Percentiles rank a stretch among this genome's conserved stretches.
These are phyloP conservation scores for Andrena hattorfiana DNA, from an alignment of 2,888 invertebrate species.

Conservation along the genomic window DNA sequence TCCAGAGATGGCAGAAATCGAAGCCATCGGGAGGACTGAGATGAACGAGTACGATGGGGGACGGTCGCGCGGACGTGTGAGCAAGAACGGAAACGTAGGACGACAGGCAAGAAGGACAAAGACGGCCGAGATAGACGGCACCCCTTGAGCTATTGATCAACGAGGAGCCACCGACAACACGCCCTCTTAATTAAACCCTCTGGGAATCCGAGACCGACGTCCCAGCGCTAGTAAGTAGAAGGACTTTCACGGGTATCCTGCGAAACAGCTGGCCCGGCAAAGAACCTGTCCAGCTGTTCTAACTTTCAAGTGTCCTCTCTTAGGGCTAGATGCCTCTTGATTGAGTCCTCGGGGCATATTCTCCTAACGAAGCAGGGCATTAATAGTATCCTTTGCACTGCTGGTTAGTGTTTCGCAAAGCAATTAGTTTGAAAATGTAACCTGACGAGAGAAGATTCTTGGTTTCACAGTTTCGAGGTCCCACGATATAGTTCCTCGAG, in stretches of 20 bases:
- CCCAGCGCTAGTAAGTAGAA: conserved; percentile 31
- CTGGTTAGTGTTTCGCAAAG: no score
- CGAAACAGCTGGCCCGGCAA: conserved; percentile 36
- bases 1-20: conserved; percentile 67
- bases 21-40: conserved; percentile 51
- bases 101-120: conserved; percentile 46
- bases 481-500: no score
- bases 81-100: conserved; percentile 27
- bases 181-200: conserved; percentile 80
- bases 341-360: neutral
- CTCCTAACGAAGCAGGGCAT: no score
- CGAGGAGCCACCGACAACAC: conserved; percentile 74
- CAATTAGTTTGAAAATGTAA: no score
- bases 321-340: neutral
- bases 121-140: conserved; percentile 57
- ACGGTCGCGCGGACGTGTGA: conserved; percentile 19
- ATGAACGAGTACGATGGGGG: conserved; percentile 11
- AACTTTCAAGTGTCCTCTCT: conserved; percentile 53
- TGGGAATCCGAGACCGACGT: conserved; percentile 71
- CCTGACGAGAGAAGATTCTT: no score
- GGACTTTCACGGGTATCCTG: conserved; percentile 54
- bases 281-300: conserved; percentile 30
- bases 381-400: neutral
- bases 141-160: conserved; percentile 79
- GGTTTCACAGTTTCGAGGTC: no score